Evolutionary conservation across 2,888 invertebrate species (phyloP).

Genomic region (Ophioninae sp.): DNA sequence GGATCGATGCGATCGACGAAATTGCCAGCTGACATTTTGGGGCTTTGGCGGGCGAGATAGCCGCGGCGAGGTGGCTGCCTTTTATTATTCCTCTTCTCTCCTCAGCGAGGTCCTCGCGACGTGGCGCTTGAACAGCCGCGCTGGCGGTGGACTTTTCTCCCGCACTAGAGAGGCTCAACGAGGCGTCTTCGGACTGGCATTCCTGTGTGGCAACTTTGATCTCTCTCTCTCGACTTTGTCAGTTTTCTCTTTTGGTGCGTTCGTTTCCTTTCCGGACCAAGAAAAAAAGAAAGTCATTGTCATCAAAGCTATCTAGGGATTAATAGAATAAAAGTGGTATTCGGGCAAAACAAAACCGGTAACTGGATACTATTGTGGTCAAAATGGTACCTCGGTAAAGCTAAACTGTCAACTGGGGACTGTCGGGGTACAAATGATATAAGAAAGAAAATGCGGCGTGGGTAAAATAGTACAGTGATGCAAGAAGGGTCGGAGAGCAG

Average conservation of each 20-base stretch:
- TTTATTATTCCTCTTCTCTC: conserved; percentile 40
- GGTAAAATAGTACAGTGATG: too few species aligned
- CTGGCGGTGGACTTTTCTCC: not conserved
- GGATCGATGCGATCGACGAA: conserved; percentile 99
- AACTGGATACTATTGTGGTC: too few species aligned
- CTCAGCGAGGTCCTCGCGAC: not conserved
- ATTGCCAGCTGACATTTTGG: conserved; percentile 87
- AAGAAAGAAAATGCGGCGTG: not conserved
- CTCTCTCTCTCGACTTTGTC: not conserved
- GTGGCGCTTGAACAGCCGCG: not conserved
- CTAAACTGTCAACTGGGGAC: not conserved
- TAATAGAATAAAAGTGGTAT: not conserved
- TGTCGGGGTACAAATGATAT: not conserved
- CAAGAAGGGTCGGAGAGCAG: too few species aligned
- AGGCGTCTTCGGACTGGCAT: conserved; percentile 53
- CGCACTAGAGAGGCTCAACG: conserved; percentile 27
- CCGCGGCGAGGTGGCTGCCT: conserved; percentile 54
- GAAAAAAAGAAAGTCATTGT: conserved; percentile 5
- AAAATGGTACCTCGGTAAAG: not conserved
- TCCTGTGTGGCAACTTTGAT: conserved; percentile 44
- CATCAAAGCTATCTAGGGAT: not conserved
- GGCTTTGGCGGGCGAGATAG: conserved; percentile 56
- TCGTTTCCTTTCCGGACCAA: not conserved
- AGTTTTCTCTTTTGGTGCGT: not conserved
- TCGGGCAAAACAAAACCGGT: not conserved